Evolutionary conservation across 1,140 invertebrate genomes (phyloP).

Genomic region (Vollenhovia emeryi): DNA sequence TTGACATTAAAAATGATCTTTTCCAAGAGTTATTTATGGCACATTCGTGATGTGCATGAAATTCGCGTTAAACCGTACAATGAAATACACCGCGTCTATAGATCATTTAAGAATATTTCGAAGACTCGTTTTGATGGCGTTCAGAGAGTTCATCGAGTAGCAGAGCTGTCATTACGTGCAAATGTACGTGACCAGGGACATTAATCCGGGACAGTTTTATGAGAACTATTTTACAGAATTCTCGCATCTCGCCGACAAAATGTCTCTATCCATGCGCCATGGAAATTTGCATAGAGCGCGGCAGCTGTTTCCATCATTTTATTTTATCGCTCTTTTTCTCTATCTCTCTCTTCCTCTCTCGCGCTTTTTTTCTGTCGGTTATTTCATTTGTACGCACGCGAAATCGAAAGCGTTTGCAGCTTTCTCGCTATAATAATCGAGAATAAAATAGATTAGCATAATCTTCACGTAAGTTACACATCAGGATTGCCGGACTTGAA

Average conservation of each 20-base stretch:
- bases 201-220: constrained; percentile 66
- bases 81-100: not conserved
- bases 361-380: not conserved
- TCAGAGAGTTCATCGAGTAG: not conserved
- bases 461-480: not conserved
- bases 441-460: not conserved
- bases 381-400: constrained; percentile 14
- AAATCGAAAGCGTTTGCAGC: constrained; percentile 70
- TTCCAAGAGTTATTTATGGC: constrained; percentile 2
- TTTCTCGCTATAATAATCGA: not conserved
- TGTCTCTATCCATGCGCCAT: constrained; percentile 57
- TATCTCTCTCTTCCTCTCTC: not conserved
- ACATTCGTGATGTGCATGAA: not conserved
- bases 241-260: constrained; percentile 26
- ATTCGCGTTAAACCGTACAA: not conserved
- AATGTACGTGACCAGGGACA: constrained; percentile 58
- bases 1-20: not conserved
- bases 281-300: constrained; percentile 66
- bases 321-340: constrained; percentile 48
- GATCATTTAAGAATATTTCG: not conserved
- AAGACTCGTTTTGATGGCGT: not conserved
- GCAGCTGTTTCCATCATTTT: constrained; percentile 66
- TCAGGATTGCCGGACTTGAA: not conserved
- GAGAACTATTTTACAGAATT: constrained; percentile 63
- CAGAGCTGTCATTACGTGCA: constrained; percentile 42